A percentile compares a stretch with the other conserved stretches of the same genome.
Evolutionary conservation across 2,113 vertebrate genomes (phyloP).

Genomic region (Pristiophorus japonicus): DNA sequence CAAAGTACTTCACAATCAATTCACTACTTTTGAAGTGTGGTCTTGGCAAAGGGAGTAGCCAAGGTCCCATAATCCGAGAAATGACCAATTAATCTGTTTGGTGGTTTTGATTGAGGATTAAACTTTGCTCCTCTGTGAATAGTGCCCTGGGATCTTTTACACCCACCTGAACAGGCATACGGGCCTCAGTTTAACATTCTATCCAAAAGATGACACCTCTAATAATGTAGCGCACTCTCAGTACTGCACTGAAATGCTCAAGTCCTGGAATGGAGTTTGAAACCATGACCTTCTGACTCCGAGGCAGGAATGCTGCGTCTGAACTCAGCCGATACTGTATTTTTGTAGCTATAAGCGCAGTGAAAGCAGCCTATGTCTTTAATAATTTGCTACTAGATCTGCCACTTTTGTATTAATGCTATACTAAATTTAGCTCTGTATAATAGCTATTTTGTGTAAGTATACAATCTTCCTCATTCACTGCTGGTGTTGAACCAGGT

Average conservation of each 20-base stretch:
- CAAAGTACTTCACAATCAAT: neutral
- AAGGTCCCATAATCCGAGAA: neutral
- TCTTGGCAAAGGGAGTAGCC: neutral
- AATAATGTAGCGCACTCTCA: neutral
- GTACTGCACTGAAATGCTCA: neutral
- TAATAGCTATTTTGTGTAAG: neutral
- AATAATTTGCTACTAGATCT: neutral
- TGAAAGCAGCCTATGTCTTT: neutral
- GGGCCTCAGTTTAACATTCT: neutral
- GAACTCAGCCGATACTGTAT: neutral
- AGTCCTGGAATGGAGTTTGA: neutral
- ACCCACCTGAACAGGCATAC: neutral
- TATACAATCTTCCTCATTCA: conserved; percentile 9
- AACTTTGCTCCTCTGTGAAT: neutral
- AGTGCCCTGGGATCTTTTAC: neutral
- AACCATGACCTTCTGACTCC: neutral
- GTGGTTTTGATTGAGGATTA: neutral
- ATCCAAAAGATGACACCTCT: neutral
- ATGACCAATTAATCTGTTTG: neutral
- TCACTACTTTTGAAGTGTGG: neutral
- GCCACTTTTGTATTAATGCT: conserved; percentile 2
- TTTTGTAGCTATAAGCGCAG: neutral
- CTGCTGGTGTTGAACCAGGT: neutral
- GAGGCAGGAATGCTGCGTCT: neutral
- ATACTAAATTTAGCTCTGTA: neutral